Percentiles rank a stretch among this genome's conserved stretches.
phyloP scores from a whole-genome alignment of 2,797 vertebrate species.

The Typhlichthys subterraneus region DNA sequence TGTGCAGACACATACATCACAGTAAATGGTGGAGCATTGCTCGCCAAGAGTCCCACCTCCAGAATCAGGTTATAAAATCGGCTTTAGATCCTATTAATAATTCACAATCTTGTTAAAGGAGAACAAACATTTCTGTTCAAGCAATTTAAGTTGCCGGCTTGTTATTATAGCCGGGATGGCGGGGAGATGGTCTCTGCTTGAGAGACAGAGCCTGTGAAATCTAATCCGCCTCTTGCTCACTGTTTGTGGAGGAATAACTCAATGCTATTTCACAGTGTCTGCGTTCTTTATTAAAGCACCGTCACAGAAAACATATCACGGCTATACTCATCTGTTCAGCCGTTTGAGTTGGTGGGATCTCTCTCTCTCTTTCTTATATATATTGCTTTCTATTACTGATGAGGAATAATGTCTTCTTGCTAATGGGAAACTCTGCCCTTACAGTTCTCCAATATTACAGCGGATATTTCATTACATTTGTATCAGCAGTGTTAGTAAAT shows the following conservation, averaged over 20 bases:
- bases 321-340: conserved; percentile 45
- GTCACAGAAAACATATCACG: conserved; percentile 75
- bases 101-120: conserved; percentile 75
- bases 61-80: conserved; percentile 69
- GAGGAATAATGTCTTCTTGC: conserved; percentile 10
- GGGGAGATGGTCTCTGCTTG: conserved; percentile 37
- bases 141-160: conserved; percentile 60
- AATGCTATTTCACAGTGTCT: conserved; percentile 79
- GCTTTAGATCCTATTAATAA: conserved; percentile 76
- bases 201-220: conserved; percentile 44
- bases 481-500: neutral
- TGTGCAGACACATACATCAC: conserved; percentile 75
- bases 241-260: conserved; percentile 75
- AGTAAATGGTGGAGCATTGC: conserved; percentile 66
- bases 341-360: conserved; percentile 39
- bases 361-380: neutral
- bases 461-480: neutral
- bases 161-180: conserved; percentile 45
- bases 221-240: conserved; percentile 49
- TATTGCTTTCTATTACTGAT: conserved; percentile 14
- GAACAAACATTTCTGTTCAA: conserved; percentile 78
- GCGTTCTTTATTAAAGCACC: conserved; percentile 81
- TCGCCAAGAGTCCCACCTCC: conserved; percentile 73
- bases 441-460: neutral
- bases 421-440: conserved; percentile 10